A percentile compares a stretch with the other conserved stretches of the same genome.
These are phyloP conservation scores for Plumapathes pennacea DNA, from an alignment of 92 coral and sea anemone genomes.

Conservation along the genomic window DNA sequence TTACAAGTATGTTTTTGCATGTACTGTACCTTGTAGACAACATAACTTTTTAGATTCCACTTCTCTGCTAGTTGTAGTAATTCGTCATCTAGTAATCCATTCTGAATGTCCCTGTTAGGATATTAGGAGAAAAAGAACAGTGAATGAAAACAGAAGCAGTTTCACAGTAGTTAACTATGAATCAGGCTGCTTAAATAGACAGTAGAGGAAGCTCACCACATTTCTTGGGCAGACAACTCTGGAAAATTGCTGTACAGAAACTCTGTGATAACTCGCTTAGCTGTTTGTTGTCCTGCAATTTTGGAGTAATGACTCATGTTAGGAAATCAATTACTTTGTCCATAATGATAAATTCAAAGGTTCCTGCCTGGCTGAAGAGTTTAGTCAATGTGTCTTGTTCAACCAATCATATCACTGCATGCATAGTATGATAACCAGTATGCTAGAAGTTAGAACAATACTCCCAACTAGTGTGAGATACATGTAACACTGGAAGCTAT, in stretches of 20 bases:
- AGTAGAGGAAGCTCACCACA: conserved; percentile 51
- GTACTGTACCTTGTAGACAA: conserved; percentile 21
- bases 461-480: too few species aligned
- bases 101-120: conserved; percentile 84
- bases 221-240: conserved; percentile 62
- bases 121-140: not conserved
- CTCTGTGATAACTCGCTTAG: conserved; percentile 69
- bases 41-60: conserved; percentile 28
- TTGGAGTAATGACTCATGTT: too few species aligned
- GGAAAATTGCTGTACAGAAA: conserved; percentile 54
- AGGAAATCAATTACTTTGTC: too few species aligned
- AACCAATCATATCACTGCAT: too few species aligned
- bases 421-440: too few species aligned
- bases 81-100: conserved; percentile 70
- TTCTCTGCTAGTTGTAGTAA: conserved; percentile 44
- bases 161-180: not conserved
- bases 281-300: conserved; percentile 73
- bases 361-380: too few species aligned
- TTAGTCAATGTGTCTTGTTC: too few species aligned
- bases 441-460: too few species aligned
- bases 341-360: too few species aligned
- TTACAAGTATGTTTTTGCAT: not conserved
- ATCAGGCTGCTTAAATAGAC: not conserved
- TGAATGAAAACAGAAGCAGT: not conserved
- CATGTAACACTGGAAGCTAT: too few species aligned